phyloP scores from a whole-genome alignment of 2,888 invertebrate genomes.

The Apotomis betuletana region DNA sequence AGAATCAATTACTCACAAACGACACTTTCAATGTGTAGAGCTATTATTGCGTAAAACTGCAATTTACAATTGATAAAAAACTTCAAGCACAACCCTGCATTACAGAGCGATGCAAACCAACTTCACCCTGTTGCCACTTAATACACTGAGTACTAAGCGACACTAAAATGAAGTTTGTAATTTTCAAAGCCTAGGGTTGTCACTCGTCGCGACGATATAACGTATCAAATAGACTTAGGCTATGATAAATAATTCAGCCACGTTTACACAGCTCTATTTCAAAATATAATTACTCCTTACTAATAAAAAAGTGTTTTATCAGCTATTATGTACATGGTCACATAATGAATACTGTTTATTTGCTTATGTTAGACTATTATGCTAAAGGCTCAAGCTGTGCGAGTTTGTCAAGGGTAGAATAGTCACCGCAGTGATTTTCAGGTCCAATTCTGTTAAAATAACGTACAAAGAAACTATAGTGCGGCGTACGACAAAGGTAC shows the following conservation, averaged over 20 bases:
- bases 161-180: constrained; percentile 1
- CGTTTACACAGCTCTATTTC: constrained; percentile 67
- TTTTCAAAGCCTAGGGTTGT: constrained; percentile 13
- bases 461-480: neutral
- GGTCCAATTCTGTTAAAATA: neutral
- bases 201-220: constrained; percentile 24
- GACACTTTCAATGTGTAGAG: constrained; percentile 55
- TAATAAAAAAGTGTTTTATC: constrained; percentile 52
- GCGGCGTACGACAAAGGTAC: neutral
- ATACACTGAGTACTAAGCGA: neutral
- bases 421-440: neutral
- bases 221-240: constrained; percentile 54
- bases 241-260: constrained; percentile 77
- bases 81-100: constrained; percentile 18
- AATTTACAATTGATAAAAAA: constrained; percentile 51
- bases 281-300: constrained; percentile 47
- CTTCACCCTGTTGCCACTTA: neutral
- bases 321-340: constrained; percentile 44
- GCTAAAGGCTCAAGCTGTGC: constrained; percentile 3
- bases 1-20: constrained; percentile 60
- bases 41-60: constrained; percentile 56
- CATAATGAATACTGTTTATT: constrained; percentile 36
- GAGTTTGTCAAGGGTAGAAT: neutral
- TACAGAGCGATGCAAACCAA: neutral
- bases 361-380: constrained; percentile 23